phyloP scores from a whole-genome alignment of 2,113 vertebrate genomes.

The Cygnus atratus region DNA sequence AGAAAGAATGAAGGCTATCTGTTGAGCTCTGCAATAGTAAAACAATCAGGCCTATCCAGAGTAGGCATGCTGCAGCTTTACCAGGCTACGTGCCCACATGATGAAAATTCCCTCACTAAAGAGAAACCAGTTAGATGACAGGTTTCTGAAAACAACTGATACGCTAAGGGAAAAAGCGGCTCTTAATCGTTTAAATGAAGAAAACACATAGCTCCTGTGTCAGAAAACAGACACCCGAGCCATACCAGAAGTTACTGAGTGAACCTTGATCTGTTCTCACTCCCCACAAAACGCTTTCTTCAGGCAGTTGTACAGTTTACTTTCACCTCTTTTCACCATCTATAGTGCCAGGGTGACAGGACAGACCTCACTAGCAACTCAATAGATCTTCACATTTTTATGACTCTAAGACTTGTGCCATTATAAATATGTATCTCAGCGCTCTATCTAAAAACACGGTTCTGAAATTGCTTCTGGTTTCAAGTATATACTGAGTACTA shows the following conservation, averaged over 20 bases:
- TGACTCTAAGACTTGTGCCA: neutral
- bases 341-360: neutral
- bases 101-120: neutral
- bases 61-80: neutral
- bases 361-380: neutral
- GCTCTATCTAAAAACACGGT: neutral
- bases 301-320: neutral
- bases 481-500: accelerated
- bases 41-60: neutral
- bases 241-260: neutral
- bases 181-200: neutral
- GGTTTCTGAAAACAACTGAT: neutral
- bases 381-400: neutral
- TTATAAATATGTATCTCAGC: neutral
- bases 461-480: neutral
- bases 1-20: neutral
- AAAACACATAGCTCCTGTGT: neutral
- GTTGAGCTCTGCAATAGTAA: neutral
- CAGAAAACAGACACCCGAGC: neutral
- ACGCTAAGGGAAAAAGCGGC: neutral
- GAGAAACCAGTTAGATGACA: neutral
- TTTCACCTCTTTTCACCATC: neutral
- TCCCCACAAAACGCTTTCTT: neutral
- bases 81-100: neutral
- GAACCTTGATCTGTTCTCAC: neutral